Conservation (phyloP, 2,797 vertebrate genomes). For the Tangara arthus region DNA sequence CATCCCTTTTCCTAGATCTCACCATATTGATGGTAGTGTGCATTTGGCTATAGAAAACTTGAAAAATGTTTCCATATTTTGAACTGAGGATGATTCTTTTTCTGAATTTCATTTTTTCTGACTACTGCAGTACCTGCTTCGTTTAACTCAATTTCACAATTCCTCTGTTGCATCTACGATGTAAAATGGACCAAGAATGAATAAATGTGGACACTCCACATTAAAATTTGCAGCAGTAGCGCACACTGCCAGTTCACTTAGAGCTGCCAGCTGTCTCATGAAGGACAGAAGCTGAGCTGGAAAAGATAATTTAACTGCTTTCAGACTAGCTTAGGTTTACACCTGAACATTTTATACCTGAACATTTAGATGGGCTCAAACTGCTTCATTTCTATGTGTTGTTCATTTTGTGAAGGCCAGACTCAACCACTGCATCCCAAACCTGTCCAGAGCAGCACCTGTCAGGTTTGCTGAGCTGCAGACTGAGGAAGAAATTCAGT, state of each 20-base stretch:
- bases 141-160: not conserved
- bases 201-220: not conserved
- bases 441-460: not conserved
- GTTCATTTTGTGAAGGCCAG: not conserved
- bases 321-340: not conserved
- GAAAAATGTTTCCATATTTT: not conserved
- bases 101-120: not conserved
- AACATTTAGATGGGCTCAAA: rapidly evolving
- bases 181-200: not conserved
- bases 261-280: not conserved
- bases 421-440: not conserved
- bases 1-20: not conserved
- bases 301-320: not conserved
- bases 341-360: not conserved
- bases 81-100: not conserved
- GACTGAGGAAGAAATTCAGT: not conserved
- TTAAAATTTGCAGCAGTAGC: not conserved
- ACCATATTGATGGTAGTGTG: not conserved
- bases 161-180: not conserved
- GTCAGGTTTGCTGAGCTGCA: not conserved
- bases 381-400: rapidly evolving
- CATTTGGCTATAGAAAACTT: not conserved
- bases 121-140: not conserved
- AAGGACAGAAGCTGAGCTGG: not conserved
- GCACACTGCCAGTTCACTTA: not conserved